Evolutionary conservation across 2,888 invertebrate genomes (phyloP), one percentile per base, ranked within the genome.

Genomic region (Eupithecia insigniata): DNA sequence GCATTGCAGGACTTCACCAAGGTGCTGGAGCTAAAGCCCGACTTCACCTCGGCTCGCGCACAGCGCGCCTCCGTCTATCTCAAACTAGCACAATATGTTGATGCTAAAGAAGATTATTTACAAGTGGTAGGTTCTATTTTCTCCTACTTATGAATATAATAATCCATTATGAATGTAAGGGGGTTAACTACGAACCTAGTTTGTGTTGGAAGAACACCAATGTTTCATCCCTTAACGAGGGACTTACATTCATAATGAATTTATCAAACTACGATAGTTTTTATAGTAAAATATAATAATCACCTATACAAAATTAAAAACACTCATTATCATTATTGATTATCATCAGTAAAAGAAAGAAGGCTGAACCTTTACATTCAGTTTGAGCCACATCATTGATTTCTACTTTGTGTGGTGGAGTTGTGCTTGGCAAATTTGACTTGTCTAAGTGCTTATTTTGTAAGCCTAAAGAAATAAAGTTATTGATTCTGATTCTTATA

Each of bases 1-100:
- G 99, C 99, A 0, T 94, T 99, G 46, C 96, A 97, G 83, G 99
- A 99, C 93, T 96, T 99, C 81, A 97, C 98, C 81, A 96, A 96
- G 92, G 70, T 70, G 36, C 92, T 99, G 77, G 97, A 98, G 86
- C 89, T 99, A 73, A 99, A 99, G 88, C 97, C 98, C 8, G 99
- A 99, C 89, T 99, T 99, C 90, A 96, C 96, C 72, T 96, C 98
- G 5, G 99, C 99, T 69, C 95, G 96, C 61, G 85, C 96, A 67
- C 98, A 98, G 87, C 94, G 98, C 80, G 99, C 98, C 36, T 97
- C 96, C 83, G 97, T 99, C 73, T 96, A 98, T 86, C 95, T 99
- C 83, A 99, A 99, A 87, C 96, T 97, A 89, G 99, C 98, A 0
- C 96, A 97, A 79, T 96, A 98, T 80, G 95, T 96, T 69, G 95